Evolutionary conservation across 2,797 vertebrate genomes (phyloP), one percentile per base, ranked within the genome.

Genomic region (Chelmon rostratus): DNA sequence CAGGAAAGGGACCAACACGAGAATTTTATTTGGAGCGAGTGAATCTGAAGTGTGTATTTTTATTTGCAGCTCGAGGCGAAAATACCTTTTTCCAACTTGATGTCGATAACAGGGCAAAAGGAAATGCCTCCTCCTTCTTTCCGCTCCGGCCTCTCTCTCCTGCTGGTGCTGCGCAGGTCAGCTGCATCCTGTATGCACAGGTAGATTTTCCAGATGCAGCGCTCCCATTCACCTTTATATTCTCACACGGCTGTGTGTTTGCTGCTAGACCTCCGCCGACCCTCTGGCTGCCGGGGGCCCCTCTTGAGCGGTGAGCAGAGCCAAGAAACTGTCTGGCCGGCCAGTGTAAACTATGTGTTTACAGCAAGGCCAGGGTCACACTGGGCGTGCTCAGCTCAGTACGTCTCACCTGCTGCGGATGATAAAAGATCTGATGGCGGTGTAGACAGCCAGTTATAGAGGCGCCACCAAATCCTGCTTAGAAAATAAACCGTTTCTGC

Each of bases 321-420:
- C 92, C 90, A 93, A 90, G 89, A 90, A 92, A 57, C 73, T 89
- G 84, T 91, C 90, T 90, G 88, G 57, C 90, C 84, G 72, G 85
- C 71, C 78, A 83, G 90, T 89, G 90, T 92, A 90, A 95, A 93
- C 89, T 93, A 78, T 92, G 91, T 93, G 90, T 94, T 94, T 94
- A 92, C 90, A 86, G 86, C 78, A 21, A 78, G 85, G 69, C 82
- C 76, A 33, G 88, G 90, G 90, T 91, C 90, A 90, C 46, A 47
- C 76, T 86, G 82, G 86, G 79, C 90, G 76, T 37, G 83, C 85
- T 81, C 61, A 8, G 63, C 69, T 83, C 81, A 31, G 81, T 67
- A 46, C 70, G 77, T 86, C 88, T 90, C 89, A 88, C 91, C 91
- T 91, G 86, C 85, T 77, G 76, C 70, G 6, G 31, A 46, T 82